Evolutionary conservation across 2,888 invertebrate species (phyloP).

Genomic region (Dicycla oo): DNA sequence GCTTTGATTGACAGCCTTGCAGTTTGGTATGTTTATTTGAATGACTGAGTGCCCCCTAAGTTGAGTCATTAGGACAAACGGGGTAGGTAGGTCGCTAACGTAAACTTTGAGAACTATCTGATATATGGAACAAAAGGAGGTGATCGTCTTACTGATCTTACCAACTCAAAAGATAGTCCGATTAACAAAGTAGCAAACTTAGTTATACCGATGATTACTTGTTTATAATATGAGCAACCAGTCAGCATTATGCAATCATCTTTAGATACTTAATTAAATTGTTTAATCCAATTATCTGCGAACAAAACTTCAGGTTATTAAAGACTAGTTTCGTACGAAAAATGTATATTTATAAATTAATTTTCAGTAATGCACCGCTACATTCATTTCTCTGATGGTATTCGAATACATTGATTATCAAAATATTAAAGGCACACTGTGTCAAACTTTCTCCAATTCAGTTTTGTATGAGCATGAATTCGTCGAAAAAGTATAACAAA

Average conservation of each 20-base stretch:
- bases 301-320: neutral
- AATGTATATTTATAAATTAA: neutral
- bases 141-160: neutral
- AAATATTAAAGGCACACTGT: constrained; percentile 28
- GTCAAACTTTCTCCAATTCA: constrained; percentile 57
- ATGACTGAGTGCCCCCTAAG: neutral
- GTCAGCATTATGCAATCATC: neutral
- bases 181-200: neutral
- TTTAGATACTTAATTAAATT: neutral
- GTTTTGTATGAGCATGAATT: constrained; percentile 43
- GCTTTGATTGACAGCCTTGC: neutral
- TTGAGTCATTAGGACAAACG: neutral
- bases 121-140: no score
- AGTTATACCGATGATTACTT: neutral
- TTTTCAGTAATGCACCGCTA: neutral
- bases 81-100: no score
- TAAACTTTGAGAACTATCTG: neutral
- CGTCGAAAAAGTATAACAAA: constrained; percentile 54
- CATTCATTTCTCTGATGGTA: neutral
- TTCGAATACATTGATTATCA: constrained; percentile 7
- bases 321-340: neutral
- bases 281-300: neutral
- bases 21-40: neutral
- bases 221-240: neutral
- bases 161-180: neutral